These are phyloP conservation scores for Stichodactyla mertensii DNA, from an alignment of 64 coral and sea anemone species.

Conservation along the genomic window DNA sequence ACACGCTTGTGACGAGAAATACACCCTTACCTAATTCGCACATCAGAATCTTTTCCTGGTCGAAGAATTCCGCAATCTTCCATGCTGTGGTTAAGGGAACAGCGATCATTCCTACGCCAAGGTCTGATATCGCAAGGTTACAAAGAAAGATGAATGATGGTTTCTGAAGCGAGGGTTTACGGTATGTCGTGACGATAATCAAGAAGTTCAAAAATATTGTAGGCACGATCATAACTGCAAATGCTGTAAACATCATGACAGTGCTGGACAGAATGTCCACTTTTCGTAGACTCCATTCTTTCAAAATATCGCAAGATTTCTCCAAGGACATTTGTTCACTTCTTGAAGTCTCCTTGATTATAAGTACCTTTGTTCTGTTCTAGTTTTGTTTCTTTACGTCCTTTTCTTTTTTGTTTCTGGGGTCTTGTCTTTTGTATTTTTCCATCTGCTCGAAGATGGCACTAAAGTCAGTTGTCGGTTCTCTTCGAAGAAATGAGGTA, in stretches of 20 bases:
- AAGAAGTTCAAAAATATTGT: neutral
- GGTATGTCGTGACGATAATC: neutral
- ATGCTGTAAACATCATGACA: neutral
- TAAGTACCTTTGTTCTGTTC: too few species aligned
- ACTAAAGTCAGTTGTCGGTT: too few species aligned
- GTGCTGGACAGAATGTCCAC: neutral
- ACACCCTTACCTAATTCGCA: neutral
- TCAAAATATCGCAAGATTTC: neutral
- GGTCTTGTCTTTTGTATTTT: too few species aligned
- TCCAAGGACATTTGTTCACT: neutral
- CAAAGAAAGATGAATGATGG: neutral
- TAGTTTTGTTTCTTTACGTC: too few species aligned
- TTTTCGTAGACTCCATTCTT: neutral
- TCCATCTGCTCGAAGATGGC: too few species aligned
- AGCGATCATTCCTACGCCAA: neutral
- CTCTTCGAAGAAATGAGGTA: too few species aligned
- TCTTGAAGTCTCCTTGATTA: neutral
- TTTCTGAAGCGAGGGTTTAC: neutral
- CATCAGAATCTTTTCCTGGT: neutral
- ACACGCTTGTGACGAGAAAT: neutral
- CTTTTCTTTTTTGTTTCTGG: too few species aligned
- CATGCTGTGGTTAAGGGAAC: neutral
- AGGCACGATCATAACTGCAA: neutral
- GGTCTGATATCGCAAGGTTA: slow-evolving; percentile 3
- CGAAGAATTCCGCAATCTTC: neutral